Evolutionary conservation across 2,888 invertebrate species (phyloP), one percentile per base, ranked within the genome.

Genomic region (Mythimna pallens): DNA sequence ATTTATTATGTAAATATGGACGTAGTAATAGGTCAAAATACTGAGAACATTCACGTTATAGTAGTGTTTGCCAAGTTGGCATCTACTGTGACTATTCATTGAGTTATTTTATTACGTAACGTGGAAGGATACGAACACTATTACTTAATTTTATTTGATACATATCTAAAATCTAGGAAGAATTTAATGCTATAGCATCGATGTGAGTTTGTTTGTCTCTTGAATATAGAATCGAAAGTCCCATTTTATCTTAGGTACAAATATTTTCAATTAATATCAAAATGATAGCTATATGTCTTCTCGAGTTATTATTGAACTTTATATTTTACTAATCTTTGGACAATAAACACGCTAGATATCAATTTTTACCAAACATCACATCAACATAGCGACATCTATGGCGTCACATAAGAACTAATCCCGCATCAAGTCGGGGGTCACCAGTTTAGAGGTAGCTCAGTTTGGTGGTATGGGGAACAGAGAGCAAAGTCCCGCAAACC

Each of bases 11-110:
- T 80, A 86, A 86, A 86, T 86, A 86, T 70, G 58, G 70, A 84
- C 36, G 63, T 40, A 84, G 67, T 83, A 87, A 90, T 89, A 88
- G 89, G 88, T 89, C 89, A 89, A 88, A 90, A 91, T 84, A 86
- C 90, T 88, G 80, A 87, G 82, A 87, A 86, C 81, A 75, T 82
- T 82, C 74, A 73, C 65, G 77, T 77, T 73, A 72, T 79, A 82
- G 74, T 70, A 58, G 17, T 71, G 82, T 82, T 81, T 90, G 91
- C 91, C 91, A 91, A 91, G 70, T 91, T 91, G 91, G 91, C 91
- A 91, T 68, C 83, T 74, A 58, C 10, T 50, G 52, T 50, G 20
- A 47, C 14, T 68, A 68, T 83, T 84, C 87, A 89, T 88, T 88
- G 85, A 87, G 74, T 83, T 80, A 84, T 83, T 86, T 83, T 87